Conservation (phyloP, 2,797 vertebrate genomes). For the Melanogrammus aeglefinus region DNA sequence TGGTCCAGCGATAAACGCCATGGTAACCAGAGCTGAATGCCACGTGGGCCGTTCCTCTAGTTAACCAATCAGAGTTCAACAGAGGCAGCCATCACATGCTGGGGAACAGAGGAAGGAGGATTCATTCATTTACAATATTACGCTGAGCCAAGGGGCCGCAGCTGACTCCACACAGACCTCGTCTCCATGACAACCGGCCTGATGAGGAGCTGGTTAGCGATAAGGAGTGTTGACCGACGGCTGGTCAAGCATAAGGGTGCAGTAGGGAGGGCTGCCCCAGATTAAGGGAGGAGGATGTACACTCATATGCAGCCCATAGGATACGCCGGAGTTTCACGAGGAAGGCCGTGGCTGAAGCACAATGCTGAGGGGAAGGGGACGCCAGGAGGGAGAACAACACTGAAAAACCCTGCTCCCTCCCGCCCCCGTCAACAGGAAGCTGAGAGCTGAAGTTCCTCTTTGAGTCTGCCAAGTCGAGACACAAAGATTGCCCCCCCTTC, state of each 20-base stretch:
- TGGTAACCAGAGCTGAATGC: slow-evolving; percentile 62
- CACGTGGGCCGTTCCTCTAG: slow-evolving; percentile 38
- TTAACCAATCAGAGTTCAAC: slow-evolving; percentile 39
- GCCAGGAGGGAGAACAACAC: neutral
- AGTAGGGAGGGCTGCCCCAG: neutral
- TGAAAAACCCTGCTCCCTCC: neutral
- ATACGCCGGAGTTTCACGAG: neutral
- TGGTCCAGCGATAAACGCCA: slow-evolving; percentile 65
- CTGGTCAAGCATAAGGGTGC: neutral
- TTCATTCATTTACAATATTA: slow-evolving; percentile 42
- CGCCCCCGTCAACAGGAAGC: slow-evolving; percentile 27
- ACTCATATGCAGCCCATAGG: neutral
- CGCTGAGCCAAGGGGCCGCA: slow-evolving; percentile 7
- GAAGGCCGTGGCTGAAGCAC: neutral
- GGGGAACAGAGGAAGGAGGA: slow-evolving; percentile 37
- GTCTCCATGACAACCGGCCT: slow-evolving; percentile 39
- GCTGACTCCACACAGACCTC: slow-evolving; percentile 12
- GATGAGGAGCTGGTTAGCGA: slow-evolving; percentile 22
- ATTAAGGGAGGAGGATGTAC: neutral
- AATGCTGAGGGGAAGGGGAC: slow-evolving; percentile 17
- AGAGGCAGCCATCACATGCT: slow-evolving; percentile 27
- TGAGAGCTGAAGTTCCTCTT: slow-evolving; percentile 11
- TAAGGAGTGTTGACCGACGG: slow-evolving; percentile 29
- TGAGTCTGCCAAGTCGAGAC: slow-evolving; percentile 8
- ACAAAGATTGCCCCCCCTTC: neutral